phyloP scores from a whole-genome alignment of 1,140 invertebrate genomes.

The Cyphomyrmex costatus region DNA sequence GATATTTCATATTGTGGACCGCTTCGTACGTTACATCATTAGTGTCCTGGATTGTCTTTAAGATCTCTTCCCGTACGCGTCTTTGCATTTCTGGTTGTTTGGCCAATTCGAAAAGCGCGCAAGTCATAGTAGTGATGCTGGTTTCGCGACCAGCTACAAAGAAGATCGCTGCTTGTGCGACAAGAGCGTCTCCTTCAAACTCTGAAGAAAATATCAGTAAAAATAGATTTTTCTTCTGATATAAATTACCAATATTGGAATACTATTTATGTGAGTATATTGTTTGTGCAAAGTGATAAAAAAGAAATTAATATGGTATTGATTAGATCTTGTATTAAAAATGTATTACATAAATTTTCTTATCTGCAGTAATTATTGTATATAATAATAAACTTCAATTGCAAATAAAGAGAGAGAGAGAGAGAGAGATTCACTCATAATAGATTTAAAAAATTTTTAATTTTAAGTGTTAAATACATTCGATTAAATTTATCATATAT shows the following conservation, averaged over 20 bases:
- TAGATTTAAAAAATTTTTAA: neutral
- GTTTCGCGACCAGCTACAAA: constrained; percentile 87
- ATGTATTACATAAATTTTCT: neutral
- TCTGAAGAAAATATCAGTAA: constrained; percentile 27
- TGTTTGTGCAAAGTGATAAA: neutral
- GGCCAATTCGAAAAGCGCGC: constrained; percentile 83
- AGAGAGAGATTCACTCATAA: neutral
- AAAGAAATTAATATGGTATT: neutral
- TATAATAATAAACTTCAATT: neutral
- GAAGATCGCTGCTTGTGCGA: constrained; percentile 81
- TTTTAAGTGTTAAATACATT: neutral
- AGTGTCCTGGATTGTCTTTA: constrained; percentile 78
- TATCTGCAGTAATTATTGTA: neutral
- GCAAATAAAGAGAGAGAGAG: too few relatives aligned
- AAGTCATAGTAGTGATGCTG: constrained; percentile 84
- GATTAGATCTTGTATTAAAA: neutral
- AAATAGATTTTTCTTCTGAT: neutral
- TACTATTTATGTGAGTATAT: neutral
- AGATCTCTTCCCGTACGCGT: constrained; percentile 88
- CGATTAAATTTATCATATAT: neutral
- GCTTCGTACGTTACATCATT: constrained; percentile 72
- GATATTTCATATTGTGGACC: constrained; percentile 76
- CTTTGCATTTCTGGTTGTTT: constrained; percentile 78
- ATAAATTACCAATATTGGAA: neutral
- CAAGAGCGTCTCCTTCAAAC: constrained; percentile 71